phyloP scores from a whole-genome alignment of 2,113 vertebrate species.

The Muscicapa adusta region DNA sequence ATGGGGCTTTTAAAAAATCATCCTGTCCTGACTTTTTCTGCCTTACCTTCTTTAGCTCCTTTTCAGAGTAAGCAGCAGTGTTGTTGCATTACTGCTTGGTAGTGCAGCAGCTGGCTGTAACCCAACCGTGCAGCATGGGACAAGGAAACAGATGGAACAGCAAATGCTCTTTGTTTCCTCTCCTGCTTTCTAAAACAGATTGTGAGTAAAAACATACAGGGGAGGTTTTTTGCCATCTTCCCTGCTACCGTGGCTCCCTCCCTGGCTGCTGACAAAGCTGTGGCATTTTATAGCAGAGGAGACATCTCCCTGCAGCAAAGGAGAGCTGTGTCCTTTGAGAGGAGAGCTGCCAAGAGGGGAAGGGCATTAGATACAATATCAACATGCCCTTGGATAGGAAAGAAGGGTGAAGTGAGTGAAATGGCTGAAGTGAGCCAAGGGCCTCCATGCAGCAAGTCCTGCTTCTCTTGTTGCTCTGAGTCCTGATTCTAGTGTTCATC shows the following conservation, averaged over 20 bases:
- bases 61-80: neutral
- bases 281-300: neutral
- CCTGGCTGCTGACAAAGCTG: neutral
- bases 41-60: neutral
- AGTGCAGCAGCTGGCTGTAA: constrained; percentile 32
- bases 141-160: constrained; percentile 27
- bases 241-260: neutral
- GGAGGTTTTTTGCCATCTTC: neutral
- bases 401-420: neutral
- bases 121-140: neutral
- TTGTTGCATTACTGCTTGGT: neutral
- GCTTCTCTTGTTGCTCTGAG: neutral
- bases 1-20: neutral
- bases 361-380: neutral
- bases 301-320: neutral
- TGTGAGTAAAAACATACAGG: neutral
- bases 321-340: neutral
- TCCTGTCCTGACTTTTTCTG: neutral
- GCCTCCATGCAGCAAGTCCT: neutral
- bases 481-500: neutral
- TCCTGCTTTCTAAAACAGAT: neutral
- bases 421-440: neutral
- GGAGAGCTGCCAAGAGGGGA: neutral
- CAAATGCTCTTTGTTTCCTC: constrained; percentile 41
- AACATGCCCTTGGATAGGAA: neutral